Percentiles rank a stretch among this genome's conserved stretches.
phyloP scores from a whole-genome alignment of 1,140 invertebrate species.

The Leptinotarsa lineolata region DNA sequence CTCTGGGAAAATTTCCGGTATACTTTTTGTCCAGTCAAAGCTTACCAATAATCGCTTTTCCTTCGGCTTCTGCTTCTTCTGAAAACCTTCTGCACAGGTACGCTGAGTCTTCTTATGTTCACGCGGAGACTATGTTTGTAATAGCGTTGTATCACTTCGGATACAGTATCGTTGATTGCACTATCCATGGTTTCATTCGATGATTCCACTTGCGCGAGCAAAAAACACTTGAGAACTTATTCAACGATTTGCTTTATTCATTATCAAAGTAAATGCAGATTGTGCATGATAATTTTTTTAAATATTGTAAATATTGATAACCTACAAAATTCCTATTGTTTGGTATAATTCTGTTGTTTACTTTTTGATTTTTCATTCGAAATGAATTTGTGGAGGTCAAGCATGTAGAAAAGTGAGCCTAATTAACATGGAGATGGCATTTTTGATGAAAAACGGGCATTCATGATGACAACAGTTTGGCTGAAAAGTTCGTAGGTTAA shows the following conservation, averaged over 20 bases:
- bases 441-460: no score
- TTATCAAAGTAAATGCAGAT: slow-evolving; percentile 4
- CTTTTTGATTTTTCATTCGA: no score
- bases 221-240: not conserved
- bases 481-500: no score
- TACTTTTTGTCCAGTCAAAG: not conserved
- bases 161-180: not conserved
- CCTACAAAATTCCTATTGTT: no score
- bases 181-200: not conserved
- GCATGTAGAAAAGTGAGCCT: no score
- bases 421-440: no score
- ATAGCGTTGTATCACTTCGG: not conserved
- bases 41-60: slow-evolving; percentile 36
- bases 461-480: no score
- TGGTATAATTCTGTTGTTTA: no score
- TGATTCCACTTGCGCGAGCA: not conserved
- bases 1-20: no score
- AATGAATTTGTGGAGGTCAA: no score
- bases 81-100: slow-evolving; percentile 37
- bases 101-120: slow-evolving; percentile 36
- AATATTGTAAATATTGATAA: not conserved
- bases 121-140: not conserved
- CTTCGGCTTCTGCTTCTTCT: slow-evolving; percentile 30
- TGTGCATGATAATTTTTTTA: not conserved
- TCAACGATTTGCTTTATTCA: not conserved